Base-by-base conservation (phyloP, 2,888 invertebrate genomes). In the Apamea sordens region DNA sequence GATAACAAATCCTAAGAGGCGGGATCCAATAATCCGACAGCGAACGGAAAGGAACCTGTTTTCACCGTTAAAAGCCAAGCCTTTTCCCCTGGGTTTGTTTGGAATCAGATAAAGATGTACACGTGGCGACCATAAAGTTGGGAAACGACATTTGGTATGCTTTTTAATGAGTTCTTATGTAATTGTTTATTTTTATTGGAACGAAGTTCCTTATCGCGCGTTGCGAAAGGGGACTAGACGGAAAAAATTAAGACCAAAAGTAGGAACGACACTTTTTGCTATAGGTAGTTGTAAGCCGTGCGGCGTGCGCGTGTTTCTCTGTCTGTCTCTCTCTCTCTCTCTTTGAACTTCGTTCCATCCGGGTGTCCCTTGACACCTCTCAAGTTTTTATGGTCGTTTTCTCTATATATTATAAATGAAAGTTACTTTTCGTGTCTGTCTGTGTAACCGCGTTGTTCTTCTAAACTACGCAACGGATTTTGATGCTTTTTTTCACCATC, bases 21-120 rank as follows among this genome's bases (percentile, higher is more conserved):
- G 56, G 68, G 74, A 83, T 75, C 79, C 87, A 86, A 86, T 90
- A 91, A 91, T 88, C 89, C 80, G 89, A 86, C 88, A 84, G 84
- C 63, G 83, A 86, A 89, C 73, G 73, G 79, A 83, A 83, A 80
- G 83, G 80, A 47, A 83, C 77, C 86, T 86, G 84, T 86, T 89
- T 82, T 67, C 82, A 81, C 69, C 72, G 79, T 76, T 86, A 84
- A 88, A 89, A 89, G 81, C 79, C 79, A 82, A 84, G 78, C 73
- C 67, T 84, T 85, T 76, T 84, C 84, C 81, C 76, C 15, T 65
- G 79, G 84, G 88, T 86, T 88, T 87, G 86, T 86, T 88, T 77
- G 68, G 69, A 81, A 82, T 80, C 63, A 78, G 76, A 83, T 79
- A 75, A 82, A 78, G 76, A 56, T 36, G 47, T 44, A n/a, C 15